Conservation (phyloP, 2,888 invertebrate genomes). For the Chaitophorus viminalis region DNA sequence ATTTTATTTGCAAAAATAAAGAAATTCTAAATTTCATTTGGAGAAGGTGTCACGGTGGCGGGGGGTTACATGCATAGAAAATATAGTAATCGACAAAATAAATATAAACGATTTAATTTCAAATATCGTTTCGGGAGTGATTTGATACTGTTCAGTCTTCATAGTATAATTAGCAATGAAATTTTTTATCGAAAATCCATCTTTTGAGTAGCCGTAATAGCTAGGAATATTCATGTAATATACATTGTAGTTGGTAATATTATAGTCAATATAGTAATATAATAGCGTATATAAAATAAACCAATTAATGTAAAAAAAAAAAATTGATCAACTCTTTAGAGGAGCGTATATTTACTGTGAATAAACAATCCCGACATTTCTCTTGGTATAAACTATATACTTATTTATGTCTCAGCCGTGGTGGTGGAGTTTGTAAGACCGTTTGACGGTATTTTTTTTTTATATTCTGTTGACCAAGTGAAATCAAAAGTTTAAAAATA, state of each 20-base stretch:
- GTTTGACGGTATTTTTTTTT: not conserved
- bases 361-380: not conserved
- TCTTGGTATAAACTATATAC: not conserved
- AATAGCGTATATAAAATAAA: not conserved
- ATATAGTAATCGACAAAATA: not conserved
- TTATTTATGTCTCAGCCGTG: not conserved
- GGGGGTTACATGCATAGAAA: not conserved
- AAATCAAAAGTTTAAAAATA: slow-evolving; percentile 8
- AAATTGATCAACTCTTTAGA: not conserved
- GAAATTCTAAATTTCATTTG: not conserved
- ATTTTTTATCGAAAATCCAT: not conserved
- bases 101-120: not conserved
- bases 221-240: no score
- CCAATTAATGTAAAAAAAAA: not conserved
- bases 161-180: not conserved
- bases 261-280: not conserved
- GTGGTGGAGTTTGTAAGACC: not conserved
- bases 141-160: not conserved
- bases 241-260: not conserved
- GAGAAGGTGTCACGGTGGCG: no score
- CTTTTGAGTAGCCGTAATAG: not conserved
- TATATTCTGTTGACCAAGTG: not conserved
- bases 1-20: not conserved
- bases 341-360: not conserved
- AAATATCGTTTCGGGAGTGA: not conserved